These are phyloP conservation scores for Istiophorus platypterus DNA, from an alignment of 2,113 vertebrate genomes.

Conservation along the genomic window DNA sequence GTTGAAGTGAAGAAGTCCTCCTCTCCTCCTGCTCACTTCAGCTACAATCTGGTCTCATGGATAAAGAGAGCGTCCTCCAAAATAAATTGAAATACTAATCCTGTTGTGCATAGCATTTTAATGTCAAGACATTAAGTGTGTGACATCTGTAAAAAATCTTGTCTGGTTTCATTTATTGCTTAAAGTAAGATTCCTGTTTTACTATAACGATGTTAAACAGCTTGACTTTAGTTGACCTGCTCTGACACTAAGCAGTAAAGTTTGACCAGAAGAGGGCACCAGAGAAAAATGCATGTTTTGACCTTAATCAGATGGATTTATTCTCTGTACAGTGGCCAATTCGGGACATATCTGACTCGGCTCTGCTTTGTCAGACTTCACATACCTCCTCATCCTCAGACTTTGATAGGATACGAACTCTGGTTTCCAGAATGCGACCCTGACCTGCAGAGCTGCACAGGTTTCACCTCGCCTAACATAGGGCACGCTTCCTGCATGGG, in stretches of 20 bases:
- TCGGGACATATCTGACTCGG: background rate
- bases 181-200: slow-evolving; percentile 3
- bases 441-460: no score
- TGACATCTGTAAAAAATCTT: slow-evolving; percentile 8
- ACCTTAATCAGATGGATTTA: background rate
- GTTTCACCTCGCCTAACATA: no score
- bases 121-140: slow-evolving; percentile 23
- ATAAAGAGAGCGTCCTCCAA: background rate
- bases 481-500: no score
- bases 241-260: background rate
- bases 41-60: background rate
- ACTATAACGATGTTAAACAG: background rate
- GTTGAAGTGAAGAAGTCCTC: background rate
- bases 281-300: background rate
- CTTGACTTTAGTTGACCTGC: background rate
- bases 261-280: background rate
- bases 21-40: background rate
- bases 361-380: background rate
- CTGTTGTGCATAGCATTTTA: slow-evolving; percentile 13
- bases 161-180: background rate
- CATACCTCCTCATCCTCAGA: background rate
- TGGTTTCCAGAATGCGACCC: no score
- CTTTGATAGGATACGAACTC: background rate
- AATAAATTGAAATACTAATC: background rate
- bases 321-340: background rate